These are phyloP conservation scores for Epizoanthus fatuus DNA, from an alignment of 92 coral and sea anemone genomes.

Conservation along the genomic window DNA sequence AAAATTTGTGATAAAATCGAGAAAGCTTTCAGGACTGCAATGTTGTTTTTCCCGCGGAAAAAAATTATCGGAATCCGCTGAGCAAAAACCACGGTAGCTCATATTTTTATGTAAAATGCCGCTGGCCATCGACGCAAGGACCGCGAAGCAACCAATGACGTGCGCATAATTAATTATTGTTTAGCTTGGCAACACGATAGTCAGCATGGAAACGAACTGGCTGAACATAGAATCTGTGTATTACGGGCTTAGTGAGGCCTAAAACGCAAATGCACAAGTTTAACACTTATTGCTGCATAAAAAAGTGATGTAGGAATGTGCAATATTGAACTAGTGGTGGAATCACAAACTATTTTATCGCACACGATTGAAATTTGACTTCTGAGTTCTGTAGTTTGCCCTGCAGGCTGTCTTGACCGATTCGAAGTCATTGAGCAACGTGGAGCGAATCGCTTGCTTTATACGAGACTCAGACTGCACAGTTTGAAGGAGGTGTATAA, in stretches of 20 bases:
- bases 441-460: neutral
- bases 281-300: neutral
- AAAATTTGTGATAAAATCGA: neutral
- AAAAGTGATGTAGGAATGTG: neutral
- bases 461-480: neutral
- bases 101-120: neutral
- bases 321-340: neutral
- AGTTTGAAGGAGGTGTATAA: neutral
- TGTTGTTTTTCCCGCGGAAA: constrained; percentile 38
- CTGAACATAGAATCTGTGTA: neutral
- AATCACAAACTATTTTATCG: neutral
- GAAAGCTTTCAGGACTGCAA: neutral
- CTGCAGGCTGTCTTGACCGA: neutral
- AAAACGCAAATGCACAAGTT: neutral
- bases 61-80: constrained; percentile 21
- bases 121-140: neutral
- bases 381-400: neutral
- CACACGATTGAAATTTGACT: constrained; percentile 6
- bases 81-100: neutral
- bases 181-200: constrained; percentile 13
- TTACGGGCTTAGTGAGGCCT: neutral
- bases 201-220: constrained; percentile 22
- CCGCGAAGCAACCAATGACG: neutral
- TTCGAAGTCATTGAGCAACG: neutral
- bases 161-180: neutral